Percentiles rank a stretch among this genome's conserved stretches.
Conservation (phyloP, 1,140 invertebrate species). For the Hylyphantes graminicola region DNA sequence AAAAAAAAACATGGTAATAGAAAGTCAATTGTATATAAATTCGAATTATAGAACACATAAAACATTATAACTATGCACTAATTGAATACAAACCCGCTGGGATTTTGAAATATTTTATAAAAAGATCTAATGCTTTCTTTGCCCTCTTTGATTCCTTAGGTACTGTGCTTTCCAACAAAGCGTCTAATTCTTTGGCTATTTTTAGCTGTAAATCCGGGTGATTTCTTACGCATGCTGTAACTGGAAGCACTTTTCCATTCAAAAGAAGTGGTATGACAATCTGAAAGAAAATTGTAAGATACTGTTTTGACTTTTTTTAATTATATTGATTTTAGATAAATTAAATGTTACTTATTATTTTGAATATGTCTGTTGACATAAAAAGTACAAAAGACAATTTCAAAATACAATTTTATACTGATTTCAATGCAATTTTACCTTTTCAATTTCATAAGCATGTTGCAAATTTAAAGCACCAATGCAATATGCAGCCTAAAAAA, state of each 20-base stretch:
- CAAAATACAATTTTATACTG: too few relatives aligned
- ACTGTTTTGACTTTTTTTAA: too few relatives aligned
- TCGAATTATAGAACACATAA: neutral
- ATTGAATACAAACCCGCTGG: constrained; percentile 20
- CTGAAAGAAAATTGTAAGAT: constrained; percentile 15
- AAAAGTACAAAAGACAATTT: too few relatives aligned
- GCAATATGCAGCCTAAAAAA: constrained; percentile 45
- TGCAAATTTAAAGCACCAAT: constrained; percentile 38
- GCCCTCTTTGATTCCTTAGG: constrained; percentile 8
- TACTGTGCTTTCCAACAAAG: neutral
- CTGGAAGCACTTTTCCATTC: neutral
- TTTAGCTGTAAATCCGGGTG: constrained; percentile 8
- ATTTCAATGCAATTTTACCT: constrained; percentile 7
- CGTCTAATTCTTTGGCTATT: constrained; percentile 28
- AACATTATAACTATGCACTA: neutral
- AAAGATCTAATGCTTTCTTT: neutral
- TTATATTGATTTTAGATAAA: too few relatives aligned
- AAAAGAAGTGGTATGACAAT: constrained; percentile 25
- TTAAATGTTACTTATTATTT: neutral
- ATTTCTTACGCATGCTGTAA: neutral
- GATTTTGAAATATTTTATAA: constrained; percentile 32
- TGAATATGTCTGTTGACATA: too few relatives aligned
- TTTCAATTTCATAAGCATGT: constrained; percentile 32
- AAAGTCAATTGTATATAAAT: too few relatives aligned
- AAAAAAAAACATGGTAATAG: too few relatives aligned